phyloP scores from a whole-genome alignment of 2,113 vertebrate genomes.

The Silurus asotus region DNA sequence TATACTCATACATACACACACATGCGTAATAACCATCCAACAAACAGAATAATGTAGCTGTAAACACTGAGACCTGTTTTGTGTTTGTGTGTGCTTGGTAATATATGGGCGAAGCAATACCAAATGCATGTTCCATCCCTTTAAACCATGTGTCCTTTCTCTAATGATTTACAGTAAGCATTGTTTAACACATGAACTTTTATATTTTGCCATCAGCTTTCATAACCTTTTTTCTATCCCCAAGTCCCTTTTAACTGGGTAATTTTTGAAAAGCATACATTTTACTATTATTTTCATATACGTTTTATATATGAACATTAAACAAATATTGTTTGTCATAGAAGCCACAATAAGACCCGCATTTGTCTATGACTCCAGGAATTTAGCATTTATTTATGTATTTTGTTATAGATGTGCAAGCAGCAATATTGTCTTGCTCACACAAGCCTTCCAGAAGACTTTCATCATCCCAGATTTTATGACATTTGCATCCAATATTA shows the following conservation, averaged over 20 bases:
- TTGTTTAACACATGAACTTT: background rate
- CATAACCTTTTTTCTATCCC: background rate
- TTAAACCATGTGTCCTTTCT: background rate
- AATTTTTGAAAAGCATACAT: background rate
- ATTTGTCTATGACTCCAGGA: background rate
- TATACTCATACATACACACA: background rate
- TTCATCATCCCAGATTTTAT: constrained; percentile 88
- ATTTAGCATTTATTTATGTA: background rate
- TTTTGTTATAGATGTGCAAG: constrained; percentile 75
- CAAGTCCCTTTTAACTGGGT: background rate
- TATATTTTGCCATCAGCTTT: background rate
- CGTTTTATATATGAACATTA: too few species aligned
- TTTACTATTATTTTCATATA: background rate
- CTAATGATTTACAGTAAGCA: constrained; percentile 20
- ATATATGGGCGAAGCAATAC: background rate
- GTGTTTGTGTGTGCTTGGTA: background rate
- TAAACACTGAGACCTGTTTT: constrained; percentile 50
- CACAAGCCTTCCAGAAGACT: constrained; percentile 84
- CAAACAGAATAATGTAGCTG: constrained; percentile 33
- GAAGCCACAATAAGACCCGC: background rate
- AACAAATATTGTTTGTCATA: background rate
- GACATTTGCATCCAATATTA: constrained; percentile 75
- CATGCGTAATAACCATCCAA: background rate
- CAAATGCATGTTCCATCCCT: background rate
- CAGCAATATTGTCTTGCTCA: constrained; percentile 84